A percentile compares a stretch with the other conserved stretches of the same genome.
Conservation (phyloP, 2,888 invertebrate genomes). For the Synanthedon vespiformis region DNA sequence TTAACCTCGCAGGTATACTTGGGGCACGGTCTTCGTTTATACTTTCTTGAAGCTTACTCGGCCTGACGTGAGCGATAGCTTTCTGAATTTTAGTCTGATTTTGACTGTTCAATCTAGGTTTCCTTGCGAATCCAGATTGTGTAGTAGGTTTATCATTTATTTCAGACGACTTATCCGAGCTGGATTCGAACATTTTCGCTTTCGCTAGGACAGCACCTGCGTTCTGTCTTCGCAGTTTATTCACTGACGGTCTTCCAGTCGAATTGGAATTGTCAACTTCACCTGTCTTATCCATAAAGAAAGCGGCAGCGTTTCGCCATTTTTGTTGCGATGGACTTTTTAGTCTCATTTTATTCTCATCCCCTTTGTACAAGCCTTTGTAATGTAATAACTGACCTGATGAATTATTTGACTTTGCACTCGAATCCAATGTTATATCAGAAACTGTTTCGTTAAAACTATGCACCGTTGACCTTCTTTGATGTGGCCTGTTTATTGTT, state of each 20-base stretch:
- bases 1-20: conserved; percentile 19
- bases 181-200: conserved; percentile 79
- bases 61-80: conserved; percentile 31
- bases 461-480: conserved; percentile 43
- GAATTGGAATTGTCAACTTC: conserved; percentile 50
- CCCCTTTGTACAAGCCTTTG: conserved; percentile 29
- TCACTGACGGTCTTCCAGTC: conserved; percentile 78
- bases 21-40: conserved; percentile 18
- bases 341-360: conserved; percentile 21
- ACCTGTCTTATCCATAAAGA: conserved; percentile 64
- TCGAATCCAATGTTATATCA: conserved; percentile 35
- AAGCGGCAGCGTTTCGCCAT: conserved; percentile 69
- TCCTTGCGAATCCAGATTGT: conserved; percentile 50
- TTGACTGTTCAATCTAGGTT: conserved; percentile 43
- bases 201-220: conserved; percentile 85
- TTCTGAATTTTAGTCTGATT: conserved; percentile 32
- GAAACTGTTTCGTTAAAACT: conserved; percentile 38
- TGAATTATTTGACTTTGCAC: conserved; percentile 28
- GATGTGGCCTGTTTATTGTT: conserved; percentile 35
- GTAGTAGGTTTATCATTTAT: conserved; percentile 29
- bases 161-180: conserved; percentile 62
- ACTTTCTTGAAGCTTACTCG: conserved; percentile 21
- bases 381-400: conserved; percentile 24
- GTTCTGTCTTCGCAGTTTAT: conserved; percentile 78
- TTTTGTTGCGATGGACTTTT: conserved; percentile 44